A percentile compares a stretch with the other conserved stretches of the same genome.
These are phyloP conservation scores for Festucalex cinctus DNA, from an alignment of 2,113 vertebrate genomes.

Conservation along the genomic window DNA sequence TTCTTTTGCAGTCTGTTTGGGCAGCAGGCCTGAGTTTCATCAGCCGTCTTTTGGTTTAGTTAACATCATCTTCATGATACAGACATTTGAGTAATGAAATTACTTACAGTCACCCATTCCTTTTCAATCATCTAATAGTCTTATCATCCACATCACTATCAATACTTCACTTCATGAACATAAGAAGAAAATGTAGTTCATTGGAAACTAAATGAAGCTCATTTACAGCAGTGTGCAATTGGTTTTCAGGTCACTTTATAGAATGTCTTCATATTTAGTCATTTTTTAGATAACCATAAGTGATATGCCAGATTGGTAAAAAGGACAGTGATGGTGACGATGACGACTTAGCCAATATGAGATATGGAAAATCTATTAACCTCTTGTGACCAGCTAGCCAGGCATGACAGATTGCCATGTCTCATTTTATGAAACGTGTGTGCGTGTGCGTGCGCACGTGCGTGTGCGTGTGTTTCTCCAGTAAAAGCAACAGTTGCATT, in stretches of 20 bases:
- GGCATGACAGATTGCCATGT: constrained; percentile 62
- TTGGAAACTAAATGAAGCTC: constrained; percentile 20
- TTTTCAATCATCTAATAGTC: not conserved
- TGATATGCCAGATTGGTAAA: constrained; percentile 37
- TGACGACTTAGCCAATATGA: constrained; percentile 37
- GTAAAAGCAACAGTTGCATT: constrained; percentile 5
- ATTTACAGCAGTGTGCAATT: constrained; percentile 13
- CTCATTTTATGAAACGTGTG: constrained; percentile 33
- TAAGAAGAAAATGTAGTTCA: not conserved
- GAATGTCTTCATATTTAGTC: constrained; percentile 13
- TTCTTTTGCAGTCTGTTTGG: not conserved
- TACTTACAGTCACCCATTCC: not conserved
- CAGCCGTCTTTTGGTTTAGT: no score
- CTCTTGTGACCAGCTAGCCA: constrained; percentile 59
- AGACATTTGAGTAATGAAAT: not conserved
- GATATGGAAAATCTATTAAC: constrained; percentile 66
- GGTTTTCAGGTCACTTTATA: constrained; percentile 45
- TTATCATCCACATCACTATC: constrained; percentile 10
- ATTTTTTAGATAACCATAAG: constrained; percentile 30
- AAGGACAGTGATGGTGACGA: constrained; percentile 35
- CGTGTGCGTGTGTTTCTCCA: constrained; percentile 17
- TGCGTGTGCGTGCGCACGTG: constrained; percentile 16
- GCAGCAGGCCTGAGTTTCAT: not conserved
- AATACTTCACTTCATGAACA: constrained; percentile 16
- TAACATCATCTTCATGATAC: not conserved